phyloP scores from a whole-genome alignment of 1,140 invertebrate genomes.

The Heliothis subflexa region DNA sequence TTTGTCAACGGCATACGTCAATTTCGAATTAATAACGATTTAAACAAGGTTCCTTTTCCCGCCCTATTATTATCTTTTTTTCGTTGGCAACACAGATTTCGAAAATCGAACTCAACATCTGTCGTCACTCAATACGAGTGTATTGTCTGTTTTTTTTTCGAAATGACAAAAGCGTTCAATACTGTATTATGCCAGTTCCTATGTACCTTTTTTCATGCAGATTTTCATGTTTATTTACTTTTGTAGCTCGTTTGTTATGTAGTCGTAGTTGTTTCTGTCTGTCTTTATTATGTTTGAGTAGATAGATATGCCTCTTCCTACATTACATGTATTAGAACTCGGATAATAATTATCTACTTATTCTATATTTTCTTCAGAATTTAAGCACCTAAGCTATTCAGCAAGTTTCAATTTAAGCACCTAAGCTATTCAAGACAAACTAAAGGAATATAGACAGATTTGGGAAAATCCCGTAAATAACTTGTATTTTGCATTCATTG shows the following conservation, averaged over 20 bases:
- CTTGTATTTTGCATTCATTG: no score
- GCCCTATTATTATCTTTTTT: slow-evolving; percentile 62
- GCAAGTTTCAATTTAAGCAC: no score
- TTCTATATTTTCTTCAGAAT: no score
- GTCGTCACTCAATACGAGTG: slow-evolving; percentile 77
- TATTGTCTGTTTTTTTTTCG: slow-evolving; percentile 75
- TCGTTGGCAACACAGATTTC: slow-evolving; percentile 71
- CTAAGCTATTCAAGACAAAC: no score
- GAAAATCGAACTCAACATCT: slow-evolving; percentile 75
- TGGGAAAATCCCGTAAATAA: no score
- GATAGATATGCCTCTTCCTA: no score
- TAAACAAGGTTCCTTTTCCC: slow-evolving; percentile 33
- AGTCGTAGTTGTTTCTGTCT: no score
- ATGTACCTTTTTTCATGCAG: neutral
- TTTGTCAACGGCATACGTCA: slow-evolving; percentile 34
- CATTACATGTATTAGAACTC: no score
- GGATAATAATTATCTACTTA: no score
- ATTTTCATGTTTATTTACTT: slow-evolving; percentile 14
- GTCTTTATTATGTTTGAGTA: no score
- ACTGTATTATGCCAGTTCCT: slow-evolving; percentile 3
- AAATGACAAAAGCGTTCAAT: slow-evolving; percentile 59
- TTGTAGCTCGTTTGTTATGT: neutral
- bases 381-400: no score
- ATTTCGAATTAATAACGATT: slow-evolving; percentile 39
- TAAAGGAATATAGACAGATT: no score